Conservation (phyloP, 2,888 invertebrate genomes). For the Drosophila quasianomalipes region DNA sequence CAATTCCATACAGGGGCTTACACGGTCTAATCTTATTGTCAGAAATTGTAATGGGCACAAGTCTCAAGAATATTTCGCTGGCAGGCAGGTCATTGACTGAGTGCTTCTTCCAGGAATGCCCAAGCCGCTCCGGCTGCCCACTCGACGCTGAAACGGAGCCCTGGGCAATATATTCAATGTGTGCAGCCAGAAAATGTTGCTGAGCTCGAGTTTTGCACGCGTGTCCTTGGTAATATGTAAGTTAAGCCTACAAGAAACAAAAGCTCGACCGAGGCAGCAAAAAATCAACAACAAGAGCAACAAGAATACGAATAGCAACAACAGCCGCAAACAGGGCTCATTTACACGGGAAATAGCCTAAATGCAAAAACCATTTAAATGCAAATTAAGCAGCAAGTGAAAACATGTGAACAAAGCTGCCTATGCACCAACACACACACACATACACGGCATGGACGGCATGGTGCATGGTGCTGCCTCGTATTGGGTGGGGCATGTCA, state of each 20-base stretch:
- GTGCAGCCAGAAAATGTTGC: conserved; percentile 44
- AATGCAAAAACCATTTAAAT: conserved; percentile 84
- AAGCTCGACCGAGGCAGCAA: conserved; percentile 46
- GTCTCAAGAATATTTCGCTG: neutral
- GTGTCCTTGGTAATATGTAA: conserved; percentile 63
- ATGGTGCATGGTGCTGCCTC: conserved; percentile 34
- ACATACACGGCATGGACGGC: conserved; percentile 3
- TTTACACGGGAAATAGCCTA: conserved; percentile 83
- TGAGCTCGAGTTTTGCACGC: conserved; percentile 5
- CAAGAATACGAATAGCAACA: conserved; percentile 37
- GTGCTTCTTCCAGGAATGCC: conserved; percentile 19
- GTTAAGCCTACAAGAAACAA: conserved; percentile 58
- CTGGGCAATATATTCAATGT: conserved; percentile 28
- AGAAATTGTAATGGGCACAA: neutral
- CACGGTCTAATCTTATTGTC: neutral
- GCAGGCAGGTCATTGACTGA: conserved; percentile 40
- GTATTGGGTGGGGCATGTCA: conserved; percentile 46
- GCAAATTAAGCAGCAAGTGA: conserved; percentile 84
- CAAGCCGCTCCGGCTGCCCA: neutral
- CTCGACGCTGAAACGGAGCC: neutral
- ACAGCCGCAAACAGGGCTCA: conserved; percentile 71
- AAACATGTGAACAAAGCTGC: conserved; percentile 82
- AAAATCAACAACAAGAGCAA: conserved; percentile 8
- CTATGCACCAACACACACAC: conserved; percentile 16
- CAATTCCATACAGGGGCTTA: neutral